phyloP scores from a whole-genome alignment of 2,888 invertebrate species.

The Dendrolimus houi region DNA sequence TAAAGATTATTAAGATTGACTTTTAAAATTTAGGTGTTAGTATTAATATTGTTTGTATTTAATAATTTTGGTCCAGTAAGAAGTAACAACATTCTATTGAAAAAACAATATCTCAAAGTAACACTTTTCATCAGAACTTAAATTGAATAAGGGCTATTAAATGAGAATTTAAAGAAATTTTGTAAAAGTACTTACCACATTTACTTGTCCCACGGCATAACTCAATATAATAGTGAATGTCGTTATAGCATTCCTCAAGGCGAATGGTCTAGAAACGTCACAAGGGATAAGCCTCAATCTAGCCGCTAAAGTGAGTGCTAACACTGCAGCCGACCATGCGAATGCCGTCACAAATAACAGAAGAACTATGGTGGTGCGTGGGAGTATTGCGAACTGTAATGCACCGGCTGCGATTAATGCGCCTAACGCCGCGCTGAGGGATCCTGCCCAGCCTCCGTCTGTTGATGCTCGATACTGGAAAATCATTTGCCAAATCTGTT shows the following conservation, averaged over 20 bases:
- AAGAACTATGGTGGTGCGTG: slow-evolving; percentile 88
- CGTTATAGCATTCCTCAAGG: slow-evolving; percentile 88
- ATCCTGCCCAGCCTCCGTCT: slow-evolving; percentile 90
- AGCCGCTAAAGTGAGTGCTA: slow-evolving; percentile 90
- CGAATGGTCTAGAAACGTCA: slow-evolving; percentile 90
- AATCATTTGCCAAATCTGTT: neutral
- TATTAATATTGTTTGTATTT: too few relatives aligned
- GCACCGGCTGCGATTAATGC: slow-evolving; percentile 86
- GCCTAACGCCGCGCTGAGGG: slow-evolving; percentile 85
- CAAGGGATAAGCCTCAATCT: slow-evolving; percentile 89
- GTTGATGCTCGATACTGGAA: slow-evolving; percentile 89
- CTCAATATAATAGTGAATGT: slow-evolving; percentile 91
- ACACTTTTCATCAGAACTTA: too few relatives aligned
- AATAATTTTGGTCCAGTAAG: too few relatives aligned
- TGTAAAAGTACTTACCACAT: slow-evolving; percentile 83
- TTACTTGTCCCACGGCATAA: slow-evolving; percentile 93
- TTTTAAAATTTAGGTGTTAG: too few relatives aligned
- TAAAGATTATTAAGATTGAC: too few relatives aligned
- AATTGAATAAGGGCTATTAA: too few relatives aligned
- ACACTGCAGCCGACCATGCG: slow-evolving; percentile 91
- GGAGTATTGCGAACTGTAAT: slow-evolving; percentile 85
- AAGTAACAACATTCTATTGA: too few relatives aligned
- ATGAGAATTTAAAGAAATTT: too few relatives aligned
- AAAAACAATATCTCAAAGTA: too few relatives aligned
- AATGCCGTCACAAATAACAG: slow-evolving; percentile 92